phyloP scores from a whole-genome alignment of 2,797 vertebrate species.

The Spinus olivaceus region DNA sequence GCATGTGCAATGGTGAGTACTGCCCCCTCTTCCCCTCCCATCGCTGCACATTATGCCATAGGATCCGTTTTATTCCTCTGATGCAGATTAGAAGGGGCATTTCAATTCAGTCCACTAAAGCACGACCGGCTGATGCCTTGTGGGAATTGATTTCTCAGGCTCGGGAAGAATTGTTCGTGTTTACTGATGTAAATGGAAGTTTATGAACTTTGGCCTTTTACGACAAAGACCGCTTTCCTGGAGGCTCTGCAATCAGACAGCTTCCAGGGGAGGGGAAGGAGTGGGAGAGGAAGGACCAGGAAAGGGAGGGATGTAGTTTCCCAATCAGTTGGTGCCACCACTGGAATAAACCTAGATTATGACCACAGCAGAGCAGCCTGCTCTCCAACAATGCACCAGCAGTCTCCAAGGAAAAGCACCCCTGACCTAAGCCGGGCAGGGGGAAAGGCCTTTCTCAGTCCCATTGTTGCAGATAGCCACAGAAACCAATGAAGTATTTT shows the following conservation, averaged over 20 bases:
- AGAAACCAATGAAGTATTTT: slow-evolving; percentile 9
- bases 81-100: slow-evolving; percentile 47
- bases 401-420: background rate
- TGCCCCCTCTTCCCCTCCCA: background rate
- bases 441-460: background rate
- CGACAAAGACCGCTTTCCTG: slow-evolving; percentile 25
- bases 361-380: background rate
- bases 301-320: background rate
- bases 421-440: background rate
- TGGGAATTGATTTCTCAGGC: slow-evolving; percentile 49
- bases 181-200: slow-evolving; percentile 55
- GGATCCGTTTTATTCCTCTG: slow-evolving; percentile 34
- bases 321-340: background rate
- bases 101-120: slow-evolving; percentile 30
- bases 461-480: background rate
- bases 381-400: background rate
- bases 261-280: background rate
- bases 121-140: background rate
- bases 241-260: background rate
- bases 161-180: slow-evolving; percentile 13
- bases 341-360: background rate
- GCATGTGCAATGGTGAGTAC: slow-evolving; percentile 89
- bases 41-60: background rate
- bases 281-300: background rate
- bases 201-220: slow-evolving; percentile 64